phyloP scores from a whole-genome alignment of 2,888 invertebrate species.

The Strigamia maritima region DNA sequence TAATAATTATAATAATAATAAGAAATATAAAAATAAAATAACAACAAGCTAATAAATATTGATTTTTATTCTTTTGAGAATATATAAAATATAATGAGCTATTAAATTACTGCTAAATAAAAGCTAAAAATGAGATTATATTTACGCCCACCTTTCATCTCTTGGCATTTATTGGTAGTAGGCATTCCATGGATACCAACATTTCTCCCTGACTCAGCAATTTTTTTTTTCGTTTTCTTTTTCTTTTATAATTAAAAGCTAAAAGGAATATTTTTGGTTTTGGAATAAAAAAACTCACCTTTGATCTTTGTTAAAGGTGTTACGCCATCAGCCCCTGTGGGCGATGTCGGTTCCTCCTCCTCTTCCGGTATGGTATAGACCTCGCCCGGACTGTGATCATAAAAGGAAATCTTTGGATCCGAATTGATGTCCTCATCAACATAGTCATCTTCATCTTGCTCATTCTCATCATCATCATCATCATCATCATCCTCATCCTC shows the following conservation, averaged over 20 bases:
- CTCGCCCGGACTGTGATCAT: conserved; percentile 55
- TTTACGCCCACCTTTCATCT: background rate
- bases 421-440: conserved; percentile 21
- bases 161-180: background rate
- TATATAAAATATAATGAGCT: background rate
- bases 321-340: conserved; percentile 54
- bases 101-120: background rate
- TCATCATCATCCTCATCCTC: conserved; percentile 44
- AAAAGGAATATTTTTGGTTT: background rate
- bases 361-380: conserved; percentile 58
- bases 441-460: conserved; percentile 41
- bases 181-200: conserved; percentile 7
- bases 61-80: background rate
- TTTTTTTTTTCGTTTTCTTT: background rate
- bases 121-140: background rate
- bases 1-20: background rate
- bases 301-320: conserved; percentile 51
- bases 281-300: conserved; percentile 44
- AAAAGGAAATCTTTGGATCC: conserved; percentile 46
- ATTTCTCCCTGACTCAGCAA: background rate
- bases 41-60: background rate
- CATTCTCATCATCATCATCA: conserved; percentile 43
- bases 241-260: background rate
- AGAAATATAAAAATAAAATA: no score
- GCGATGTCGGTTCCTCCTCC: conserved; percentile 56